Base-by-base conservation (phyloP, 2,113 vertebrate genomes). In the Hyla sarda region DNA sequence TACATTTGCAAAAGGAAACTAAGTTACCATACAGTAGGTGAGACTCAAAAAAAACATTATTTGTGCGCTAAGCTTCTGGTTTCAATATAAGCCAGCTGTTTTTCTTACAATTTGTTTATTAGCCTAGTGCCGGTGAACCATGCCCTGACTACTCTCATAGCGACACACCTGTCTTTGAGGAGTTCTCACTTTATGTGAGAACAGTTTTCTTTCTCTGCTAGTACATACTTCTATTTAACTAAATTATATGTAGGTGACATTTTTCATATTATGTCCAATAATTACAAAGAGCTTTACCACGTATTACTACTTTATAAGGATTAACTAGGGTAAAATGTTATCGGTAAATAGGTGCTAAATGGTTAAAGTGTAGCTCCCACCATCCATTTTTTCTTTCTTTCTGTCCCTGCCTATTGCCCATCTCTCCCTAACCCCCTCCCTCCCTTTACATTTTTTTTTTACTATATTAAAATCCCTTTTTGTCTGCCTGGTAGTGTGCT, bases 81-180 rank as follows among this genome's bases (percentile, higher is more conserved):
- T 82, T 82, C 81, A 82, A 37, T 65, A 71, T 23, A 50, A 72
- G 47, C 28, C 65, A 72, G 34, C 65, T 72, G 37, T 54, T 54
- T 71, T 82, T 21, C 81, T 82, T 48, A 47, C 12, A n/a, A 17
- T 34, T 17, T 83, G 71, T 75, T 84, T 75, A 75, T 54, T 32
- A 62, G 23, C 73, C 11, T 60, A 19, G 71, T 84, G 37, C 71
- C 54, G 75, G 52, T 58, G 71, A 84, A 75, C 82, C 82, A 75
- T 84, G 67, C 50, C 67, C 71, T 75, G 13, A 60, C 71, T 75
- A 47, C 37, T 78, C 45, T 78, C 75, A 52, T 1, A 41, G 23
- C 5, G 37, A 37, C 37, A 60, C 82, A 84, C 54, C 82, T 84
- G 82, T 37, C 30, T 10, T 84, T 75, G 32, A 81, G 23, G 54